Base-by-base conservation (phyloP, 2,113 vertebrate genomes). In the Salvelinus alpinus region DNA sequence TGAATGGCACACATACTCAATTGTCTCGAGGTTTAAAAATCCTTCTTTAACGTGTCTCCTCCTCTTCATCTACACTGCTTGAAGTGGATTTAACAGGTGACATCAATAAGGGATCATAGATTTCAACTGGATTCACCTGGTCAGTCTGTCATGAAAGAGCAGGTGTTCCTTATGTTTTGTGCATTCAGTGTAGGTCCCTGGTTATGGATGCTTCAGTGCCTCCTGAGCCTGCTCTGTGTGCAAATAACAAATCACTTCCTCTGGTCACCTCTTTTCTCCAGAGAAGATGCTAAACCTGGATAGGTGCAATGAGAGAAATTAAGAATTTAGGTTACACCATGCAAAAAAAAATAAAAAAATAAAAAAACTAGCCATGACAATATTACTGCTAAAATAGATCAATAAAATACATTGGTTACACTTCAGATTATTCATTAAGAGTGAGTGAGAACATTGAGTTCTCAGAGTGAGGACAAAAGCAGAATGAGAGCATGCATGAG, bases 231-330 rank as follows among this genome's bases (percentile, higher is more conserved):
- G 94, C 69, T 95, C 94, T 0, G 92, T 94, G 90, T 94, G 93
- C 16, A 88, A 82, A 9, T 93, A 91, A 59, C 90, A 73, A 64
- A 25, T 94, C 92, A 91, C 89, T 72, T 85, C 93, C 25, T 93
- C 94, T 85, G 93, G 83, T 82, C 89, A 87, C 34, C 87, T 93
- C 85, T 95, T 95, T 47, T 95, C 94, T 7, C 94, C 88, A 27
- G 94, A 94, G 91, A 95, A 95, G 90, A 95, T 95, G 81, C 93
- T 95, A 95, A 95, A 95, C 88, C 95, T 96, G 66, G 4, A 31
- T 57, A 18, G 12, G 25, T 34, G 11, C 31, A 34, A 18, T 25
- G 24, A 66, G 48, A 54, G 29, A 38, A 68, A 54, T 27, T 59
- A 20, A 60, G 59, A 72, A 87, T 77, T 66, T 84, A 87, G n/a